Conservation (phyloP, 2,113 vertebrate species). For the western clawed frog (Xenopus tropicalis) region UCB_Xtro_10.0 CM004448.2:7518001-7518500, state of each 20-base stretch:
- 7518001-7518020: too few species aligned
- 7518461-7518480: neutral
- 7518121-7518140: too few species aligned
- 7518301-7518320: constrained; percentile 67
- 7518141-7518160: too few species aligned
- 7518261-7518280: constrained; percentile 75
- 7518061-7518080: too few species aligned
- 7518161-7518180: too few species aligned
- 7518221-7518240: too few species aligned
- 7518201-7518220: too few species aligned
- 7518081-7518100: too few species aligned
- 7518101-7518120: too few species aligned
- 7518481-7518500: neutral
- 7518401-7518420: constrained; percentile 87
- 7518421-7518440: constrained; percentile 61
- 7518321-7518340: constrained; percentile 67
- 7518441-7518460: neutral
- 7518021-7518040: too few species aligned
- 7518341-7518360: constrained; percentile 46
- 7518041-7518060: too few species aligned
- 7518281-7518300: constrained; percentile 65
- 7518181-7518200: too few species aligned
- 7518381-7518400: constrained; percentile 79
- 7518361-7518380: constrained; percentile 56
- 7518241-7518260: constrained; percentile 80